Base-by-base conservation (phyloP, 2,113 vertebrate genomes). In the Lagenorhynchus albirostris region DNA sequence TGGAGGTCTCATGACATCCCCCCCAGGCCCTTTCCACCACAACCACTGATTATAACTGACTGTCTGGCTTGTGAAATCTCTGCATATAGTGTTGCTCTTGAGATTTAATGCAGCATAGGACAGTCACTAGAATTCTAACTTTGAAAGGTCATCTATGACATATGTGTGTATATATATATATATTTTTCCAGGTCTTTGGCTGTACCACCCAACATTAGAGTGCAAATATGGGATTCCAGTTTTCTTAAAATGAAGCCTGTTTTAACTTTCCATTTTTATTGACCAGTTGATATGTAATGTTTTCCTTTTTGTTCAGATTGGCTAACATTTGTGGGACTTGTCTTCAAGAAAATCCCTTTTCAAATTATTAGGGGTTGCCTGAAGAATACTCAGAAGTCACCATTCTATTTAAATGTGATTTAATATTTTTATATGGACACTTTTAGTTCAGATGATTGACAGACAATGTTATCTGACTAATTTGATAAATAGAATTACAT, bases 1-100 rank as follows among this genome's bases (percentile, higher is more conserved):
- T 76, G 63, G 60, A 97, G 47, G 90, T 91, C 90, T 96, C 53
- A 33, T 91, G 92, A 90, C 65, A n/a, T 31, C 23, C 17, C 88
- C 31, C 21, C 29, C 41, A 80, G 65, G 7, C 18, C 26, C 33
- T 94, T 93, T 85, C 68, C 36, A 88, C 63, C 23, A 36, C 68
- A 93, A 70, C 12, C 83, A 77, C 70, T 96, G 89, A 96, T 95
- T 88, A 41, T 77, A 81, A 90, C 55, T 81, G 93, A 95, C 62
- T 83, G 33, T 38, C n/a, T 83, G 77, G n/a, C 33, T 76, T 76
- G 33, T 93, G 84, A 81, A 89, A 82, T 96, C 36, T 92, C 94
- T 80, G 68, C 21, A 92, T 53, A 77, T 58, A 1, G 1, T 85
- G 11, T 63, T 93, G 73, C 41, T 97, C 53, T 86, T 93, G 91